Conservation (phyloP, 2,797 vertebrate genomes). For the Diplodus puntazzo region DNA sequence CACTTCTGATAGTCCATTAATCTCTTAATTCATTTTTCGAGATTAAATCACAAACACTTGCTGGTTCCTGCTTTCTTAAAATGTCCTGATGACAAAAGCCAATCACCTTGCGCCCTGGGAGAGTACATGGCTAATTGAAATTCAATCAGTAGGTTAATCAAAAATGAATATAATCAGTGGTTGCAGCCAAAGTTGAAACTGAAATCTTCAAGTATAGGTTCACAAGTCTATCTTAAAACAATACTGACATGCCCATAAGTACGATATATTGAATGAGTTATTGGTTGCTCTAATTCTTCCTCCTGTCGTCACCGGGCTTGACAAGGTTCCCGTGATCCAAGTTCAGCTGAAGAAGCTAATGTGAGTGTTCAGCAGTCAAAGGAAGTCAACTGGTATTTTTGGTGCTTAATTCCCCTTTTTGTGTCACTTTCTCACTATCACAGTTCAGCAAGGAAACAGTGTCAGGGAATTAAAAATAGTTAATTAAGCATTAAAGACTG, state of each 20-base stretch:
- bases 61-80: background rate
- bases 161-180: constrained; percentile 7
- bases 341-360: constrained; percentile 7
- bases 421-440: constrained; percentile 12
- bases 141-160: background rate
- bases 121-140: background rate
- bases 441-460: constrained; percentile 7
- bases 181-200: background rate
- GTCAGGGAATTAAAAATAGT: constrained; percentile 3
- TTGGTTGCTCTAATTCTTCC: background rate
- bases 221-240: constrained; percentile 3
- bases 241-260: background rate
- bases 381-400: constrained; percentile 5
- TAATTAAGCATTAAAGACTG: constrained; percentile 10
- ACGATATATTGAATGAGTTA: background rate
- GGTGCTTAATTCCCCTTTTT: background rate
- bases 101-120: background rate
- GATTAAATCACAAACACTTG: background rate
- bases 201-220: background rate
- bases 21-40: background rate
- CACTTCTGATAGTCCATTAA: background rate
- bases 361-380: background rate
- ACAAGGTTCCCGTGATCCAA: constrained; percentile 19
- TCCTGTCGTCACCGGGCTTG: background rate
- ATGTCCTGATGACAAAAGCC: background rate